Percentiles rank a stretch among this genome's conserved stretches.
These are phyloP conservation scores for Eupelmus urozonus DNA, from an alignment of 2,888 invertebrate species.

Conservation along the genomic window DNA sequence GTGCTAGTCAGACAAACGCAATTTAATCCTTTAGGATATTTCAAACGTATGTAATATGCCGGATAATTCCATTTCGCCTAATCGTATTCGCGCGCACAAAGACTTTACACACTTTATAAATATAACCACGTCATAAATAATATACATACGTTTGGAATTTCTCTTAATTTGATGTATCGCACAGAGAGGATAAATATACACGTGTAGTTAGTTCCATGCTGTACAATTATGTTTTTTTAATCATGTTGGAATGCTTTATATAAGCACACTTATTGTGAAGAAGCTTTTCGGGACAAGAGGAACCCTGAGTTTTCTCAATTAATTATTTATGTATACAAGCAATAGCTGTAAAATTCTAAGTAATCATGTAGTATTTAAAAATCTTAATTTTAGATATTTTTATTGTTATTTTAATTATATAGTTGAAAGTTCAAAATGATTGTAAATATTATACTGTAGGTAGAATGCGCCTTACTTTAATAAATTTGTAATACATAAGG, in stretches of 20 bases:
- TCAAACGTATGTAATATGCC: not conserved
- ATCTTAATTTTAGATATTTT: slow-evolving; percentile 16
- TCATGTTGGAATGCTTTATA: not conserved
- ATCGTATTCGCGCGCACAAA: too few species aligned
- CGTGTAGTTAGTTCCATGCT: not conserved
- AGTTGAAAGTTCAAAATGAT: not conserved
- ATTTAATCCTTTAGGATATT: slow-evolving; percentile 4
- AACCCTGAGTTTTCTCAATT: too few species aligned
- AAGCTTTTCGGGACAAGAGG: too few species aligned
- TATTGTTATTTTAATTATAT: slow-evolving; percentile 9
- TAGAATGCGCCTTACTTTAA: slow-evolving; percentile 17
- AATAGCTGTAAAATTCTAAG: not conserved
- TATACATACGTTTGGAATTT: not conserved
- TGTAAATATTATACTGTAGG: slow-evolving; percentile 31
- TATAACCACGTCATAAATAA: not conserved
- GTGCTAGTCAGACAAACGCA: slow-evolving; percentile 38
- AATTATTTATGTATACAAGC: not conserved
- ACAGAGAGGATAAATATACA: not conserved
- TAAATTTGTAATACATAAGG: slow-evolving; percentile 17
- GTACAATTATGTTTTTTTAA: not conserved
- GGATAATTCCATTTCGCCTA: too few species aligned
- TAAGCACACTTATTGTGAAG: not conserved
- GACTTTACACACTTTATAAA: not conserved
- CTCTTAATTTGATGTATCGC: not conserved
- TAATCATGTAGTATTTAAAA: slow-evolving; percentile 8